Base-by-base conservation (phyloP, 2,797 vertebrate species). In the Chaunax sp. region DNA sequence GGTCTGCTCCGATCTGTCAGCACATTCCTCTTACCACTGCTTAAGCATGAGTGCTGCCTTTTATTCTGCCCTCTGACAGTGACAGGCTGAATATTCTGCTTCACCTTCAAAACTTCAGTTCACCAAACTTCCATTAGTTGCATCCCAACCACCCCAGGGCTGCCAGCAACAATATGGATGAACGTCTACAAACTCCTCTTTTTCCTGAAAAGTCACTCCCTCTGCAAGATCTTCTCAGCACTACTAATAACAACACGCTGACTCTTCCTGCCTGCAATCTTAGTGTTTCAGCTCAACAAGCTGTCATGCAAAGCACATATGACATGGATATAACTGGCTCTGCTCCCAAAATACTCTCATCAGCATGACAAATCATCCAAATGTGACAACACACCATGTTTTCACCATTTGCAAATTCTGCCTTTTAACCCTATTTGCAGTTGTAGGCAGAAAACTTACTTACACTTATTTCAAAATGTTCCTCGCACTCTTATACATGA, bases 61-160 rank as follows among this genome's bases (percentile, higher is more conserved):
- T 78, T 66, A 59, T 62, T 71, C 64, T 66, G 46, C 58, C 65
- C 64, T 66, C 50, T 25, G 69, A 83, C 66, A 68, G 57, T n/a
- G 15, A 16, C 37, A 37, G 45, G 15, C 52, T 46, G 45, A 56
- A 61, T 38, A 67, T 72, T 66, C 68, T 49, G 30, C 35, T 64
- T 66, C 43, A 6, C 74, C 65, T 69, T 69, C 70, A 77, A 64
- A 75, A 37, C 69, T 80, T 61, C 35, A 40, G 52, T 68, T 66
- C 43, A 6, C 74, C 65, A 64, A 75, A 37, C 69, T 80, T 61
- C 35, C 35, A 49, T 68, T 40, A 28, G 53, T 58, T 23, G 51
- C 49, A 50, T 58, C 56, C 46, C 16, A 22, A n/a, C 43, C 44
- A 49, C 50, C 15, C 75, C 51, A 33, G 53, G 19, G 19, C 56